These are phyloP conservation scores for Equus przewalskii DNA, from an alignment of 2,113 vertebrate genomes.

Conservation along the genomic window DNA sequence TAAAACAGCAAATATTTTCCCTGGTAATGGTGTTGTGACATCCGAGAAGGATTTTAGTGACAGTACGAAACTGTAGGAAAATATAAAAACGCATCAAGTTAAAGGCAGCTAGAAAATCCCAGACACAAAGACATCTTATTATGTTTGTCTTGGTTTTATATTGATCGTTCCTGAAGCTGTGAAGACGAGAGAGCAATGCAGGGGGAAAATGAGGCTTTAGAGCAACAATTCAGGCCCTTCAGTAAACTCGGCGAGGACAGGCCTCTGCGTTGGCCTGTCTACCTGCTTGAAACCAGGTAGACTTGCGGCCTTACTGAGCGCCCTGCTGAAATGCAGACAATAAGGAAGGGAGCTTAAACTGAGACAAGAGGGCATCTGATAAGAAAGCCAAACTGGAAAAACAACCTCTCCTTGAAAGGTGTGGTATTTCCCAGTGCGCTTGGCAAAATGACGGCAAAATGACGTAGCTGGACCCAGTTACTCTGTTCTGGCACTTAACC, in stretches of 20 bases:
- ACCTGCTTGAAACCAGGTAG: not conserved
- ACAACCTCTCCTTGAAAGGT: not conserved
- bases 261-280: not conserved
- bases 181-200: not conserved
- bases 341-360: not conserved
- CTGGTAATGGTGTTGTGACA: slow-evolving; percentile 87
- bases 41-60: slow-evolving; percentile 92
- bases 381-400: slow-evolving; percentile 16
- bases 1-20: slow-evolving; percentile 93
- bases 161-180: not conserved
- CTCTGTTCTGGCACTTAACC: not conserved
- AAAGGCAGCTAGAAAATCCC: not conserved
- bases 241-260: not conserved
- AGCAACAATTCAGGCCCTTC: not conserved
- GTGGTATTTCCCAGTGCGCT: not conserved
- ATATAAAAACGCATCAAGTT: not conserved
- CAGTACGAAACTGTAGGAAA: slow-evolving; percentile 90
- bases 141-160: not conserved
- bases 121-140: not conserved
- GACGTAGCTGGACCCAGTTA: accelerated
- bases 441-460: not conserved
- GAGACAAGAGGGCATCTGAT: not conserved
- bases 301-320: not conserved
- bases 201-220: not conserved
- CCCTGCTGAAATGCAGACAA: not conserved